Percentiles rank a stretch among this genome's conserved stretches.
phyloP scores from a whole-genome alignment of 2,113 vertebrate genomes.

The Nyctereutes procyonoides region DNA sequence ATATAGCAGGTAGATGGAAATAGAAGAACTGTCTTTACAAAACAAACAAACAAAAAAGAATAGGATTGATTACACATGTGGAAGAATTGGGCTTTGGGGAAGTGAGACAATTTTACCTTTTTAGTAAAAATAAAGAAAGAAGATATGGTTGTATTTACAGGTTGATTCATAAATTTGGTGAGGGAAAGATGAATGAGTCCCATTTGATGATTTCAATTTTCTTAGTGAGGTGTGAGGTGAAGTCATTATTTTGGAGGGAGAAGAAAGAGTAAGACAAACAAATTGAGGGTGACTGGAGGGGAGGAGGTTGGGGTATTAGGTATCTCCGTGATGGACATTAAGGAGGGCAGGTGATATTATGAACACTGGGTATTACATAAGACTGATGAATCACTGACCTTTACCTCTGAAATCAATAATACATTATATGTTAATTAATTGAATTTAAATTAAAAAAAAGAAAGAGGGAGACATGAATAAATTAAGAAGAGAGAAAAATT shows the following conservation, averaged over 20 bases:
- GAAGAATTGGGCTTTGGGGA: neutral
- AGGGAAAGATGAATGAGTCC: neutral
- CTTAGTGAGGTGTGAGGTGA: neutral
- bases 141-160: neutral
- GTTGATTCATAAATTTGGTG: neutral
- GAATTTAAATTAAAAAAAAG: neutral
- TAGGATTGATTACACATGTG: neutral
- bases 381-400: too few species aligned
- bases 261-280: neutral
- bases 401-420: too few species aligned
- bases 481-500: neutral
- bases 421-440: too few species aligned
- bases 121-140: conserved; percentile 30
- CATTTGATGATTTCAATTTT: neutral
- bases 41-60: neutral
- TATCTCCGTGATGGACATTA: too few species aligned
- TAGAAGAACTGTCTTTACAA: neutral
- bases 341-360: too few species aligned
- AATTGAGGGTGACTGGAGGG: too few species aligned
- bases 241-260: neutral
- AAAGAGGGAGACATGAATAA: neutral
- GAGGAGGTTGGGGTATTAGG: too few species aligned
- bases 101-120: neutral
- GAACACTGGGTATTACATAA: too few species aligned
- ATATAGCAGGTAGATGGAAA: neutral